Base-by-base conservation (phyloP, 2,113 vertebrate genomes). In the Haliaeetus leucogaster region DNA sequence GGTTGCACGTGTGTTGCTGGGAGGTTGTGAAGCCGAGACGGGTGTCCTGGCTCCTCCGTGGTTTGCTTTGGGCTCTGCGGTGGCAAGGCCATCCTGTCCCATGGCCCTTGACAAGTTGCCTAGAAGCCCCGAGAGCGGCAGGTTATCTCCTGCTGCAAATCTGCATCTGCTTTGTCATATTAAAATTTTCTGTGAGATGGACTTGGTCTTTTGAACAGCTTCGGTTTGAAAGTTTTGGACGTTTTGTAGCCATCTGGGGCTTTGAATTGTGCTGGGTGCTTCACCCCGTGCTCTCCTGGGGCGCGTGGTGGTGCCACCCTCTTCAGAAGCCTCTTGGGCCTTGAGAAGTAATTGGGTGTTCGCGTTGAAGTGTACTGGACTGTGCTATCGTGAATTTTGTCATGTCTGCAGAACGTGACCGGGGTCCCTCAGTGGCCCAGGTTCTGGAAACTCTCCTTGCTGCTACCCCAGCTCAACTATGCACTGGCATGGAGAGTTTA, bases 281-380 rank as follows among this genome's bases (percentile, higher is more conserved):
- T 91, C 55, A 22, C 20, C 86, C 42, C n/a, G 2, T 4, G 8
- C 8, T 83, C 20, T 86, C 13, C 6, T 0, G 0, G 9, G 30
- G 43, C 34, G n/a, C 0, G 0, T 21, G 34, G 47, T 74, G 29
- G 21, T 95, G 80, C 48, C 13, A 38, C 10, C 25, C 68, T 86
- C 70, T 92, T 77, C 70, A 72, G 89, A 74, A 91, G 22, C 77
- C 34, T 67, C 47, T 48, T 50, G 47, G 15, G 66, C 3, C 56
- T 74, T 56, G 48, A n/a, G 48, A 89, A 89, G 47, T 79, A 58
- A 77, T 38, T 30, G 59, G 13, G 38, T 9, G 17, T 81, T 83
- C 0, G 0, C 1, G 0, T 65, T 83, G 18, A 52, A 80, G 47
- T 0, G 0, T 27, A 21, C n/a, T 71, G 47, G 59, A 61, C 36